Conservation (phyloP, 2,797 vertebrate species). For the Thalassophryne amazonica region DNA sequence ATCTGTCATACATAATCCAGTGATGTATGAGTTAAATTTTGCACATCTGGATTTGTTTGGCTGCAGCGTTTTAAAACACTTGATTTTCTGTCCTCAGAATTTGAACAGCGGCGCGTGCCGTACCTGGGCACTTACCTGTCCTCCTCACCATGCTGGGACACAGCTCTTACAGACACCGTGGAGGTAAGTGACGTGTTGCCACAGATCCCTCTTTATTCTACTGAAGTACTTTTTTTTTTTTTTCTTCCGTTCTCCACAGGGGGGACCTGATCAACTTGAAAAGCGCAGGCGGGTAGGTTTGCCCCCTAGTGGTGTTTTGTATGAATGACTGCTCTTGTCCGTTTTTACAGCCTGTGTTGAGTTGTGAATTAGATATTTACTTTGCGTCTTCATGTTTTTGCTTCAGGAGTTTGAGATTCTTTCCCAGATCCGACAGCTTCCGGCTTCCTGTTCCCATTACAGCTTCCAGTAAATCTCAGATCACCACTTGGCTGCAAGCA, state of each 20-base stretch:
- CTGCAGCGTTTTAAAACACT: not conserved
- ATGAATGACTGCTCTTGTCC: not conserved
- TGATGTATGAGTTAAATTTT: no score
- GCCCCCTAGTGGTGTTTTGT: conserved; percentile 38
- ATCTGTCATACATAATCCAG: no score
- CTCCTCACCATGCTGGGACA: conserved; percentile 89
- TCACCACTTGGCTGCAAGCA: conserved; percentile 75
- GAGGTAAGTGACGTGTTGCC: conserved; percentile 82
- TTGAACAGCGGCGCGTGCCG: conserved; percentile 74
- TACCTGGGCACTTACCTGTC: conserved; percentile 92
- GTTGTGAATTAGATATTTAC: no score
- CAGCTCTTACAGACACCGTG: conserved; percentile 82
- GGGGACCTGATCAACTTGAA: conserved; percentile 88
- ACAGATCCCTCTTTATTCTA: not conserved
- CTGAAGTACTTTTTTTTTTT: not conserved
- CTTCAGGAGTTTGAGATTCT: conserved; percentile 88
- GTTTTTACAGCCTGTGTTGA: not conserved
- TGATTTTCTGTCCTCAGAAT: conserved; percentile 38
- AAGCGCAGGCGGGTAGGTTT: conserved; percentile 86
- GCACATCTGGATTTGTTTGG: no score
- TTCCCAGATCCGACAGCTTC: conserved; percentile 83
- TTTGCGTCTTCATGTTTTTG: no score
- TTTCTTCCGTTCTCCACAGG: conserved; percentile 67
- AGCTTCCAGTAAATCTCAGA: conserved; percentile 55
- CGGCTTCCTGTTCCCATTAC: conserved; percentile 81